Evolutionary conservation across 2,888 invertebrate genomes (phyloP).

Genomic region (Polyploca ridens): DNA sequence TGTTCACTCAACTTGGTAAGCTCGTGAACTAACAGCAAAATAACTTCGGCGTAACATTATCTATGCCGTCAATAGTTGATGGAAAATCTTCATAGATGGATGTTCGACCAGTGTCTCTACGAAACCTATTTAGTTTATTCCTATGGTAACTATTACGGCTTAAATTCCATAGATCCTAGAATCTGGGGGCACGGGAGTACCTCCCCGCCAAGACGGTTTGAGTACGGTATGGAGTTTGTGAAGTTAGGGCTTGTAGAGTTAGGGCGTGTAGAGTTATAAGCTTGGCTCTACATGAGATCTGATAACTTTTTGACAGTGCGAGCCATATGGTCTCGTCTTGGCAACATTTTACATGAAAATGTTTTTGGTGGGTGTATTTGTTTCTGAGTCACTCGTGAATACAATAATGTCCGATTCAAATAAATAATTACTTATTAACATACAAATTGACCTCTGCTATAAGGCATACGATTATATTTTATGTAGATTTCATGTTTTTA

Average conservation of each 20-base stretch:
- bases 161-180: neutral
- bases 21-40: neutral
- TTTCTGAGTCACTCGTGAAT: slow-evolving; percentile 16
- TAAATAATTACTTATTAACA: slow-evolving; percentile 19
- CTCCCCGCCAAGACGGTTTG: no score
- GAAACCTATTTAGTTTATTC: no score
- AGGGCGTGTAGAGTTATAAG: no score
- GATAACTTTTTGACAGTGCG: no score
- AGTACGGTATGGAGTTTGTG: no score
- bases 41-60: neutral
- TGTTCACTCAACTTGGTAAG: neutral
- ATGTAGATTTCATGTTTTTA: neutral
- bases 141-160: neutral
- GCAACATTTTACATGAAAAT: no score
- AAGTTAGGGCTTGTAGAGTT: no score
- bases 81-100: neutral
- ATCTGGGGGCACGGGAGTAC: no score
- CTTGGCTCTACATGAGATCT: no score
- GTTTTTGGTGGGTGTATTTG: no score
- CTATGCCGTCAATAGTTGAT: neutral
- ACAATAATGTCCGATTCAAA: neutral
- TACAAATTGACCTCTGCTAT: slow-evolving; percentile 26
- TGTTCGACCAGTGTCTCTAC: neutral
- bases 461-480: neutral
- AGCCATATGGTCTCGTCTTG: no score